Evolutionary conservation across 2,888 invertebrate species (phyloP).

Genomic region (Asteroscopus sphinx): DNA sequence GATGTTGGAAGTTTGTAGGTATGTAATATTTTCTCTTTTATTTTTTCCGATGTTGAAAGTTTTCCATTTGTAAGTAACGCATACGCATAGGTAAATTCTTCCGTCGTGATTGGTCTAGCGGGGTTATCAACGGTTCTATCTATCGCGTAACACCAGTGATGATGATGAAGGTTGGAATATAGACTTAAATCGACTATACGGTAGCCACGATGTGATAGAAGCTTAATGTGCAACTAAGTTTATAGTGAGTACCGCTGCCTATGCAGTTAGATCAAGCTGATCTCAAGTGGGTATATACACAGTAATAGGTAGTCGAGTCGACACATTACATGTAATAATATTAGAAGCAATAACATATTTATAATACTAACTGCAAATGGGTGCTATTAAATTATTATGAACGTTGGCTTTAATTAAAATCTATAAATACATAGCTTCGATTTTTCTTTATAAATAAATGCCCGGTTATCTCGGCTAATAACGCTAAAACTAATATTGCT

Average conservation of each 20-base stretch:
- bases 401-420: conserved; percentile 6
- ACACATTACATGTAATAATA: conserved; percentile 18
- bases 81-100: no score
- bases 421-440: conserved; percentile 10
- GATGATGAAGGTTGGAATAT: conserved; percentile 14
- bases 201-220: conserved; percentile 21
- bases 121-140: conserved; percentile 1
- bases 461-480: not conserved
- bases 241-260: conserved; percentile 45
- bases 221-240: conserved; percentile 33
- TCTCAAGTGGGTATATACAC: conserved; percentile 41
- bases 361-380: conserved; percentile 14
- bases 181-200: conserved; percentile 21
- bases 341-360: conserved; percentile 1
- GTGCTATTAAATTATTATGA: not conserved
- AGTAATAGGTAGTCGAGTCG: conserved; percentile 26
- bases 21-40: no score
- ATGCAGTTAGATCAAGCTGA: conserved; percentile 43
- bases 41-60: no score
- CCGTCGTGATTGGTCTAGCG: not conserved
- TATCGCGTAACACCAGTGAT: conserved; percentile 13
- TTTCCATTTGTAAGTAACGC: no score
- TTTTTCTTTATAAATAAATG: not conserved
- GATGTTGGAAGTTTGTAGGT: no score
- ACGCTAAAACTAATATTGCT: conserved; percentile 16